Evolutionary conservation across 2,113 vertebrate species (phyloP).

Genomic region (Corythaeola cristata): DNA sequence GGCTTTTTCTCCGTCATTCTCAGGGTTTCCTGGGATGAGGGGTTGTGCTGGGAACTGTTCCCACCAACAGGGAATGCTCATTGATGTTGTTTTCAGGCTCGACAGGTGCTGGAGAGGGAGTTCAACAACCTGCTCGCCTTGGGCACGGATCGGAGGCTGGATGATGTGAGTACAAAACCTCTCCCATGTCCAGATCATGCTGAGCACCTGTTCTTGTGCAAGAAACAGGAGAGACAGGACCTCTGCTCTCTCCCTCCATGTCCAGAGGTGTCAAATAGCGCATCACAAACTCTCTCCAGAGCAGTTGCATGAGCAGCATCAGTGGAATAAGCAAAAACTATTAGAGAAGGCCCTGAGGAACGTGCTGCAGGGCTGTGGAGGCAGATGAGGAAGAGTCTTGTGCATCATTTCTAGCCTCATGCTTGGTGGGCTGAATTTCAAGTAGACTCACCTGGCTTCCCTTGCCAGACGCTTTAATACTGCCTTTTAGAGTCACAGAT

Average conservation of each 20-base stretch:
- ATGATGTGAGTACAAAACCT: conserved; percentile 83
- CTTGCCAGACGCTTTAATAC: background rate
- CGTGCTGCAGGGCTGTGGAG: background rate
- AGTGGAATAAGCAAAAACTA: background rate
- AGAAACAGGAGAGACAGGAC: background rate
- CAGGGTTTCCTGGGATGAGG: background rate
- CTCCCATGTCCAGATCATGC: background rate
- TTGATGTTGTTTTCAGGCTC: conserved; percentile 77
- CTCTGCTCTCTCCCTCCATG: background rate
- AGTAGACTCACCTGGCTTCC: background rate
- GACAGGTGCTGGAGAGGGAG: conserved; percentile 95
- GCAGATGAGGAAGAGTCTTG: background rate
- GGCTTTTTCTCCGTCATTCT: background rate
- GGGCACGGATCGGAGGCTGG: conserved; percentile 90
- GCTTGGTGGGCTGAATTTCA: background rate
- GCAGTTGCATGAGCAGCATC: background rate
- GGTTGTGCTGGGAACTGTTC: background rate
- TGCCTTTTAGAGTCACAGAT: background rate
- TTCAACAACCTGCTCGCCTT: conserved; percentile 94
- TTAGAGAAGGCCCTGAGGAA: background rate
- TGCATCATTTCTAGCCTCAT: background rate
- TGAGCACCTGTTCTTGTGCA: background rate
- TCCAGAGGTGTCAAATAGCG: background rate
- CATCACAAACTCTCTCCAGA: background rate
- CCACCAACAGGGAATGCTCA: rapidly evolving